A percentile compares a stretch with the other conserved stretches of the same genome.
These are phyloP conservation scores for Doryteuthis pealeii DNA, from an alignment of 1,140 invertebrate species.

Conservation along the genomic window DNA sequence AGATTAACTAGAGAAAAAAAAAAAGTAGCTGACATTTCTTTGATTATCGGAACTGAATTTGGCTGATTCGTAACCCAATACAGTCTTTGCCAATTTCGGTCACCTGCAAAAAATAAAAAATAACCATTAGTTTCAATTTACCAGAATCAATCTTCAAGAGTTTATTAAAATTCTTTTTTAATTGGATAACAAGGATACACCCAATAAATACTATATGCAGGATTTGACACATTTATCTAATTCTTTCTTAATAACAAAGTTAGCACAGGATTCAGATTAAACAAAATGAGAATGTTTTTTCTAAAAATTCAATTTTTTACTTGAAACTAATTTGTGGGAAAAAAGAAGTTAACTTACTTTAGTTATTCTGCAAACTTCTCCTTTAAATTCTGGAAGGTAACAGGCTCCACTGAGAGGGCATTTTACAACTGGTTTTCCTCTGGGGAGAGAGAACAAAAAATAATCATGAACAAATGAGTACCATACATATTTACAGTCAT, in stretches of 20 bases:
- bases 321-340: too few species aligned
- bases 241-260: too few species aligned
- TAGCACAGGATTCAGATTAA: too few species aligned
- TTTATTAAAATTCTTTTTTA: too few species aligned
- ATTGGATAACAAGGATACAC: neutral
- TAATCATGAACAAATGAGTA: neutral
- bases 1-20: too few species aligned
- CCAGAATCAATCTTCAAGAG: too few species aligned
- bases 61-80: slow-evolving; percentile 82
- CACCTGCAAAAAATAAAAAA: slow-evolving; percentile 75
- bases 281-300: too few species aligned
- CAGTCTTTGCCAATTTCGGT: slow-evolving; percentile 89
- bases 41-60: slow-evolving; percentile 59
- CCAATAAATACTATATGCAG: neutral
- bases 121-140: neutral
- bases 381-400: slow-evolving; percentile 86
- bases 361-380: slow-evolving; percentile 74
- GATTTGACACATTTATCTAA: too few species aligned
- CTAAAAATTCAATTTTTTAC: too few species aligned
- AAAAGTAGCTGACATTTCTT: too few species aligned
- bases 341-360: slow-evolving; percentile 37
- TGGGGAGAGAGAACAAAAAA: slow-evolving; percentile 33
- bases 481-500: neutral
- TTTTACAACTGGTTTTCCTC: slow-evolving; percentile 90
- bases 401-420: slow-evolving; percentile 91